phyloP scores from a whole-genome alignment of 2,888 invertebrate species.

The Drosophila phalerata region DNA sequence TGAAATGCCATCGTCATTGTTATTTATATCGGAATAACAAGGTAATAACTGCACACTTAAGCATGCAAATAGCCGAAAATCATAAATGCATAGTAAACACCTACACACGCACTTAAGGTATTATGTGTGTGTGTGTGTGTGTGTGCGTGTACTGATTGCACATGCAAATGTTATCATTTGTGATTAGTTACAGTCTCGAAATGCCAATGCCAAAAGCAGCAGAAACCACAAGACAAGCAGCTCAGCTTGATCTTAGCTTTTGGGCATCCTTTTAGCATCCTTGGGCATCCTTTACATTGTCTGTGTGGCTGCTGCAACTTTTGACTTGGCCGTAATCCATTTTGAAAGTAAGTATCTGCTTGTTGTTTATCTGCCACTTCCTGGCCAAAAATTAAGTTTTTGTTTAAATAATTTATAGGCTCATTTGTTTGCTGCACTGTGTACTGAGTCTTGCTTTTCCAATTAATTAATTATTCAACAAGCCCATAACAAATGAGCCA shows the following conservation, averaged over 20 bases:
- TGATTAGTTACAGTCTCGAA: constrained; percentile 79
- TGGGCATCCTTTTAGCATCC: constrained; percentile 8
- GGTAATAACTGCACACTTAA: constrained; percentile 83
- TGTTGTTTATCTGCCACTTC: constrained; percentile 51
- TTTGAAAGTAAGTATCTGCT: constrained; percentile 11
- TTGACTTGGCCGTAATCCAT: constrained; percentile 42
- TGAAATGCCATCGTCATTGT: constrained; percentile 59
- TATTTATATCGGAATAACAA: constrained; percentile 81
- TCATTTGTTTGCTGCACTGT: constrained; percentile 49
- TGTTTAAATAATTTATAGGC: constrained; percentile 64
- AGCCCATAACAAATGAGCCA: constrained; percentile 30
- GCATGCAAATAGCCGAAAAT: constrained; percentile 80
- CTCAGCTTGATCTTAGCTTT: constrained; percentile 4
- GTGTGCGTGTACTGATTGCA: constrained; percentile 47
- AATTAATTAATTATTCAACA: constrained; percentile 63
- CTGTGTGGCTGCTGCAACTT: constrained; percentile 13
- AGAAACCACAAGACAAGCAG: constrained; percentile 33
- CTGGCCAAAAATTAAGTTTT: constrained; percentile 68
- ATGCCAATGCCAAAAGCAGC: constrained; percentile 60
- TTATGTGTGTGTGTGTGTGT: constrained; percentile 5
- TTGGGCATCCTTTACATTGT: constrained; percentile 11
- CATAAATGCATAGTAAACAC: constrained; percentile 63
- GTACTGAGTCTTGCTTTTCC: constrained; percentile 43
- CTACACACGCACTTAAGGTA: constrained; percentile 22
- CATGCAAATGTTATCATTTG: constrained; percentile 82